Percentiles rank a stretch among this genome's conserved stretches.
phyloP scores from a whole-genome alignment of 2,113 vertebrate genomes.

The Rhinogobius similis region DNA sequence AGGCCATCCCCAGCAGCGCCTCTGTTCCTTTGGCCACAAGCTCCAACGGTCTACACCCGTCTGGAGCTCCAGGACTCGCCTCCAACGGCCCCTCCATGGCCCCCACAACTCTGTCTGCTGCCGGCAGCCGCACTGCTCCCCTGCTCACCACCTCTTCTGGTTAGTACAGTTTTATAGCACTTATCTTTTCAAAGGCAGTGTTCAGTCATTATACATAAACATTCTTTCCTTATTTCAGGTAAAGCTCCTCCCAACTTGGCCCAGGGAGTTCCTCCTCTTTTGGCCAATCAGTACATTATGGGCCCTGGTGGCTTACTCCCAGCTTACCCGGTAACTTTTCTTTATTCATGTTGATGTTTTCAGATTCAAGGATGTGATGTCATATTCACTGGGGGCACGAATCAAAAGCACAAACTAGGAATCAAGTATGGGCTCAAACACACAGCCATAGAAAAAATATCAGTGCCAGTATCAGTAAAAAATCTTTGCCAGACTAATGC shows the following conservation, averaged over 20 bases:
- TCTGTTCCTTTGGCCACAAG: slow-evolving; percentile 62
- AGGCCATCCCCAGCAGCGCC: slow-evolving; percentile 57
- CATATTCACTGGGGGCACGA: too few species aligned
- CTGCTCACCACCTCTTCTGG: slow-evolving; percentile 85
- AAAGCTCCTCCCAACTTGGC: slow-evolving; percentile 95
- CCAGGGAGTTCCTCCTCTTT: slow-evolving; percentile 90
- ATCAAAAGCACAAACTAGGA: too few species aligned
- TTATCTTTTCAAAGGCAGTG: neutral
- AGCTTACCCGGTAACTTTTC: slow-evolving; percentile 90
- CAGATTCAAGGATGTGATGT: too few species aligned
- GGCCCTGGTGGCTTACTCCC: slow-evolving; percentile 96
- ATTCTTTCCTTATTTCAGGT: slow-evolving; percentile 70
- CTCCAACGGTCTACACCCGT: slow-evolving; percentile 78
- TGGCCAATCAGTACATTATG: slow-evolving; percentile 97
- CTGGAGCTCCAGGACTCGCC: slow-evolving; percentile 81
- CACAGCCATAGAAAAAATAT: too few species aligned
- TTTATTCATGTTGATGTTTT: neutral
- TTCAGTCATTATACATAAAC: neutral
- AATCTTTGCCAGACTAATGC: too few species aligned
- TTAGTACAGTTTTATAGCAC: slow-evolving; percentile 34
- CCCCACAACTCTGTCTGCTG: slow-evolving; percentile 77
- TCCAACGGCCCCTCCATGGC: slow-evolving; percentile 72
- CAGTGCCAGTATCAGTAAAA: too few species aligned
- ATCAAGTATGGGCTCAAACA: too few species aligned
- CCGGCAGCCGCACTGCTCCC: slow-evolving; percentile 76